A percentile compares a stretch with the other conserved stretches of the same genome.
phyloP scores from a whole-genome alignment of 2,888 invertebrate species.

The Parapristionchus giblindavisi region DNA sequence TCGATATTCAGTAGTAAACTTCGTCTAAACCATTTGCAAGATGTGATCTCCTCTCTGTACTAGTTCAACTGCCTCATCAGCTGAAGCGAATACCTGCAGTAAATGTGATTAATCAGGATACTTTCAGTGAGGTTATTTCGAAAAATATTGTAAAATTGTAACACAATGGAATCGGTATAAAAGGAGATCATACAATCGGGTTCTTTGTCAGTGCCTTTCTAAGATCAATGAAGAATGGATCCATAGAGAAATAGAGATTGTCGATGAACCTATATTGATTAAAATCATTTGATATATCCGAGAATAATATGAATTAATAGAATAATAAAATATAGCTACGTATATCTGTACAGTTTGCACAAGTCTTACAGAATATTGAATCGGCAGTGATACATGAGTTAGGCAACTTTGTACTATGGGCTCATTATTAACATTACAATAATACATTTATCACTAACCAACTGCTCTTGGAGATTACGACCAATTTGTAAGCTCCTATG shows the following conservation, averaged over 20 bases:
- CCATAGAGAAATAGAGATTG: slow-evolving; percentile 23
- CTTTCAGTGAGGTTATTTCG: no score
- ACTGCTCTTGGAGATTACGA: slow-evolving; percentile 4
- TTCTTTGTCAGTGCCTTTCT: not conserved
- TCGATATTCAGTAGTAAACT: not conserved
- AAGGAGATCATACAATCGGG: slow-evolving; percentile 5
- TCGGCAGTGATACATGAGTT: no score
- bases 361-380: no score
- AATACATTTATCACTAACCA: no score
- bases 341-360: no score
- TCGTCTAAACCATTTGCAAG: slow-evolving; percentile 1
- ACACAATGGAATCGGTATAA: no score
- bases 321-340: no score
- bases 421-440: no score
- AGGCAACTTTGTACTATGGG: no score
- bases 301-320: not conserved
- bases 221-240: slow-evolving; percentile 17
- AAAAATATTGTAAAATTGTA: no score
- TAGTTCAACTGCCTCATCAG: slow-evolving; percentile 15
- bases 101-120: not conserved
- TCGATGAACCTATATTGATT: not conserved
- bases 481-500: slow-evolving; percentile 3
- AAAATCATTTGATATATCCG: not conserved
- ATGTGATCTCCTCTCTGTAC: slow-evolving; percentile 20
- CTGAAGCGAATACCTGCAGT: slow-evolving; percentile 22